These are phyloP conservation scores for Hirudinaria manillensis DNA, from an alignment of 2,888 invertebrate genomes.

Conservation along the genomic window DNA sequence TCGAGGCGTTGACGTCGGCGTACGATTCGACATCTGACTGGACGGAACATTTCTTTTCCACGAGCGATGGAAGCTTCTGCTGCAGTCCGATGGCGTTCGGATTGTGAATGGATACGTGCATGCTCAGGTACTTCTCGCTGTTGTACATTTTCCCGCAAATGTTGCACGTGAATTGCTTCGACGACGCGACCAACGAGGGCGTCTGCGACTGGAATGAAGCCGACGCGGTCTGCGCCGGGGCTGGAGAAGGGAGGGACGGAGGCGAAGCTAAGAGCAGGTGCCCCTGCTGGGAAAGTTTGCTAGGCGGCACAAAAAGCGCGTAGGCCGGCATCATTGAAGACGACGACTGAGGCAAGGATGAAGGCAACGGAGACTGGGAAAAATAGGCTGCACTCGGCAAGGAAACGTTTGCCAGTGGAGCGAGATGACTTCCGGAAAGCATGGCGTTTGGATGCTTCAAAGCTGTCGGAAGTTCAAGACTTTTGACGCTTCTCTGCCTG, in stretches of 20 bases:
- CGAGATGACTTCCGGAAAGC: too few relatives aligned
- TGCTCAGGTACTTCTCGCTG: slow-evolving; percentile 40
- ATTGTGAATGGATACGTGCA: slow-evolving; percentile 38
- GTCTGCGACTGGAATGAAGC: background rate
- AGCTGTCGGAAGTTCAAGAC: too few relatives aligned
- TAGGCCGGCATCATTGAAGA: too few relatives aligned
- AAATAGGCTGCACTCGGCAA: too few relatives aligned
- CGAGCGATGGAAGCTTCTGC: background rate
- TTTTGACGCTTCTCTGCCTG: too few relatives aligned
- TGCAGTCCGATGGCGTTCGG: background rate
- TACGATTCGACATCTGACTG: background rate
- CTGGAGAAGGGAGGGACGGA: background rate
- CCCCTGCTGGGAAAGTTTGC: background rate
- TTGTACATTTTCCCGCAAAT: slow-evolving; percentile 36
- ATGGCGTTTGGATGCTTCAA: too few relatives aligned
- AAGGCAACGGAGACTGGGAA: too few relatives aligned
- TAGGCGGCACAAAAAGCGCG: background rate
- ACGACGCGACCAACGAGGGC: background rate
- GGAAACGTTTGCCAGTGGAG: too few relatives aligned
- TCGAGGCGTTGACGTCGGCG: background rate
- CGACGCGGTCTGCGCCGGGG: background rate
- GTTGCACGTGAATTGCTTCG: slow-evolving; percentile 13
- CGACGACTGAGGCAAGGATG: too few relatives aligned
- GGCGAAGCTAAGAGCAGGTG: background rate
- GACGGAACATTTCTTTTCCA: background rate